Evolutionary conservation across 37 sponge, comb jelly and placozoan genomes (phyloP).

Genomic region (Oscarella lobularis): DNA sequence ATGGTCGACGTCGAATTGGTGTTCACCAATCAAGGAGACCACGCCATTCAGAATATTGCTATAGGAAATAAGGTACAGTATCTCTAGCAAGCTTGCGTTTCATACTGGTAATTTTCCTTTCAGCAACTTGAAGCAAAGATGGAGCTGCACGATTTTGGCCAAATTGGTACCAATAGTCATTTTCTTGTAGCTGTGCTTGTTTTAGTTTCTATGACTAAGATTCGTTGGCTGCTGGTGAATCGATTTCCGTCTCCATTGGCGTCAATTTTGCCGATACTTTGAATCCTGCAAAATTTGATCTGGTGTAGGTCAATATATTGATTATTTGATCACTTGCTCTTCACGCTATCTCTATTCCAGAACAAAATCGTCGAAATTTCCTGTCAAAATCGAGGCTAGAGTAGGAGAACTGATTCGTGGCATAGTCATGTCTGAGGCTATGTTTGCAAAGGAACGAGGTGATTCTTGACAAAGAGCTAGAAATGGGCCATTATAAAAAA

Average conservation of each 20-base stretch:
- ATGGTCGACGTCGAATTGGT: slow-evolving; percentile 61
- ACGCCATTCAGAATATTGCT: slow-evolving; percentile 21
- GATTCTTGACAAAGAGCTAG: no score
- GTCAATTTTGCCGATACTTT: slow-evolving; percentile 92
- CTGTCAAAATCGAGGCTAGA: slow-evolving; percentile 68
- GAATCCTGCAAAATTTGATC: slow-evolving; percentile 87
- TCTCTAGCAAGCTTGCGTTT: no score
- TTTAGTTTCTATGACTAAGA: neutral
- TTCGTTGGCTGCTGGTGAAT: slow-evolving; percentile 29
- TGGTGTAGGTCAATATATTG: slow-evolving; percentile 33
- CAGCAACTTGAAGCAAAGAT: slow-evolving; percentile 47
- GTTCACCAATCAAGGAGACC: slow-evolving; percentile 42
- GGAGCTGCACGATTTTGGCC: slow-evolving; percentile 28
- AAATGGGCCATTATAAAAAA: neutral
- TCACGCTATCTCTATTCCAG: neutral
- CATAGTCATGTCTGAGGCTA: slow-evolving; percentile 23
- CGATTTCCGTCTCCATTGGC: slow-evolving; percentile 39
- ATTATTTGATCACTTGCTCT: neutral
- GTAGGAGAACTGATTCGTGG: slow-evolving; percentile 77
- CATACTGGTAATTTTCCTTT: neutral
- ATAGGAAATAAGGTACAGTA: slow-evolving; percentile 30
- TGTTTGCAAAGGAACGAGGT: no score
- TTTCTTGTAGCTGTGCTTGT: neutral
- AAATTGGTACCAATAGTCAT: slow-evolving; percentile 4
- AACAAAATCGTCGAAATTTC: slow-evolving; percentile 25